Percentiles rank a stretch among this genome's conserved stretches.
Evolutionary conservation across 2,888 invertebrate genomes (phyloP).

Genomic region (Sphinx pinastri): DNA sequence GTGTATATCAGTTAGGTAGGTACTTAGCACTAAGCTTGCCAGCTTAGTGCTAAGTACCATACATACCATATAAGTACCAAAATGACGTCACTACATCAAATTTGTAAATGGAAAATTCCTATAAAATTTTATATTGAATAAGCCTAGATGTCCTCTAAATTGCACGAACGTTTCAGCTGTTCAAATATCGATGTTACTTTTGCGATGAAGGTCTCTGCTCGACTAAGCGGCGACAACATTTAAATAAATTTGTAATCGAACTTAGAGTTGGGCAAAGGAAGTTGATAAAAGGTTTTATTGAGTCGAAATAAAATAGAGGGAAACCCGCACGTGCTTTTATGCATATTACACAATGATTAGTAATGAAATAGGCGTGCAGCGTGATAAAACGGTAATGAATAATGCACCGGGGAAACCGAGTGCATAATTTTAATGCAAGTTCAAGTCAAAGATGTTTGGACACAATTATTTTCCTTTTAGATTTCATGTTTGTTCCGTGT

Average conservation of each 20-base stretch:
- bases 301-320: not conserved
- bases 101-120: constrained; percentile 38
- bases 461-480: constrained; percentile 1
- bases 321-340: constrained; percentile 13
- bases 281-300: not conserved
- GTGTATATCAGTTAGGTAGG: not conserved
- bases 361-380: constrained; percentile 13
- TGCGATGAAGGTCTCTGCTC: constrained; percentile 3
- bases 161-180: constrained; percentile 41
- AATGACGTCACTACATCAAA: not conserved
- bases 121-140: constrained; percentile 29
- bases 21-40: not conserved
- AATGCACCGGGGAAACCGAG: constrained; percentile 11
- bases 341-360: constrained; percentile 21
- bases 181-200: constrained; percentile 37
- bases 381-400: constrained; percentile 19
- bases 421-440: constrained; percentile 29
- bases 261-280: not conserved
- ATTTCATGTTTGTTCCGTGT: not conserved
- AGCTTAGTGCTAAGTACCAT: no score
- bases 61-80: no score
- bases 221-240: not conserved
- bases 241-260: not conserved
- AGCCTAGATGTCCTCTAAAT: constrained; percentile 37
- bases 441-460: constrained; percentile 23